phyloP scores from a whole-genome alignment of 2,113 vertebrate species.

The Ardeotis arabs region DNA sequence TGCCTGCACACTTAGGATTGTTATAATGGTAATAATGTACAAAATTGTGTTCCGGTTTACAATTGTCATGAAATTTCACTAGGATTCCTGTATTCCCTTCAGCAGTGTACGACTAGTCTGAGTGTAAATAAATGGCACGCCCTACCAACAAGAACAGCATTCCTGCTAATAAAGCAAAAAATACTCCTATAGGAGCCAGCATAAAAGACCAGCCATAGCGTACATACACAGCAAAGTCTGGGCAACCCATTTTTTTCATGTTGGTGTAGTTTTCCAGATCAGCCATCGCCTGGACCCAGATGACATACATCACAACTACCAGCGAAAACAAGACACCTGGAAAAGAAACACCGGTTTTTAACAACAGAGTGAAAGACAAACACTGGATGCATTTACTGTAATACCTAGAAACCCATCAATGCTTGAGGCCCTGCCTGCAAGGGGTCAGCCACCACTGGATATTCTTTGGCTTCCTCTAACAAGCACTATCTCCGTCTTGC shows the following conservation, averaged over 20 bases:
- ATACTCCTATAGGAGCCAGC: conserved; percentile 88
- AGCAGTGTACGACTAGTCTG: conserved; percentile 55
- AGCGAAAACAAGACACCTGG: conserved; percentile 88
- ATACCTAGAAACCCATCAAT: background rate
- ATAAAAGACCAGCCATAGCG: conserved; percentile 94
- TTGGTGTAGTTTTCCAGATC: conserved; percentile 83
- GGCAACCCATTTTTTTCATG: conserved; percentile 76
- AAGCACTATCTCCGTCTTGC: background rate
- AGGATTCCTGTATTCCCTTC: background rate
- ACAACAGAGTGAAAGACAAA: background rate
- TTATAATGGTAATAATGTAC: background rate
- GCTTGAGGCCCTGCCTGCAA: background rate
- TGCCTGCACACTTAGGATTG: background rate
- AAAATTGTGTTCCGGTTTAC: conserved; percentile 38
- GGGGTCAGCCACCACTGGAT: background rate
- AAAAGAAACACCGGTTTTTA: conserved; percentile 47
- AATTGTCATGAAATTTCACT: background rate
- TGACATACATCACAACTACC: conserved; percentile 85
- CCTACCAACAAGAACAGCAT: conserved; percentile 91
- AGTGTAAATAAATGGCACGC: conserved; percentile 80
- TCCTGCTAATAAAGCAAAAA: conserved; percentile 90
- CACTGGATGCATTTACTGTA: background rate
- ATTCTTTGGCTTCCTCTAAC: background rate
- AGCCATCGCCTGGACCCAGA: conserved; percentile 87
- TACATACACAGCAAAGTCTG: conserved; percentile 77